phyloP scores from a whole-genome alignment of 2,113 vertebrate genomes.

The Megatriorchis doriae region DNA sequence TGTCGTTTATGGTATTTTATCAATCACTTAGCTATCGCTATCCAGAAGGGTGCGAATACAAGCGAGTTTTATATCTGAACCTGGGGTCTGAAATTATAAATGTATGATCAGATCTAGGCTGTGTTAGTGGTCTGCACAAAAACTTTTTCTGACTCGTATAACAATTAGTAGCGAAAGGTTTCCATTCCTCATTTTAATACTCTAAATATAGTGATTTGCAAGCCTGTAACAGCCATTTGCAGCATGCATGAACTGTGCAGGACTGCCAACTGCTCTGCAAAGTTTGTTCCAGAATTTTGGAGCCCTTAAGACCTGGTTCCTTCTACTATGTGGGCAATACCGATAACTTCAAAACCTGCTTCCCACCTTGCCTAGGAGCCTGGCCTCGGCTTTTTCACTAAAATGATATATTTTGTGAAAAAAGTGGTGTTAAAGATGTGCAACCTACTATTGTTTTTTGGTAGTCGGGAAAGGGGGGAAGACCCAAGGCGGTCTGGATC shows the following conservation, averaged over 20 bases:
- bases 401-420: rapidly evolving
- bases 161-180: background rate
- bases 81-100: background rate
- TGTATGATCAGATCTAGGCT: background rate
- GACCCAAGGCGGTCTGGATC: rapidly evolving
- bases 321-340: rapidly evolving
- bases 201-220: background rate
- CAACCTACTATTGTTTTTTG: rapidly evolving
- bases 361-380: background rate
- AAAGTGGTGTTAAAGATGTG: background rate
- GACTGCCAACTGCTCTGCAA: background rate
- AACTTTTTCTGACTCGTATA: background rate
- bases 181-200: background rate
- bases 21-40: background rate
- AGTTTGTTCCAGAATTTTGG: background rate
- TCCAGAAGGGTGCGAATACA: background rate
- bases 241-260: rapidly evolving
- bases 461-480: background rate
- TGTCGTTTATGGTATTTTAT: background rate
- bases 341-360: background rate
- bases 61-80: background rate
- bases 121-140: background rate
- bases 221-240: background rate
- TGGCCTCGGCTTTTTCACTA: background rate
- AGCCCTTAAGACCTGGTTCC: background rate